phyloP scores from a whole-genome alignment of 2,797 vertebrate species.

The Argya squamiceps region DNA sequence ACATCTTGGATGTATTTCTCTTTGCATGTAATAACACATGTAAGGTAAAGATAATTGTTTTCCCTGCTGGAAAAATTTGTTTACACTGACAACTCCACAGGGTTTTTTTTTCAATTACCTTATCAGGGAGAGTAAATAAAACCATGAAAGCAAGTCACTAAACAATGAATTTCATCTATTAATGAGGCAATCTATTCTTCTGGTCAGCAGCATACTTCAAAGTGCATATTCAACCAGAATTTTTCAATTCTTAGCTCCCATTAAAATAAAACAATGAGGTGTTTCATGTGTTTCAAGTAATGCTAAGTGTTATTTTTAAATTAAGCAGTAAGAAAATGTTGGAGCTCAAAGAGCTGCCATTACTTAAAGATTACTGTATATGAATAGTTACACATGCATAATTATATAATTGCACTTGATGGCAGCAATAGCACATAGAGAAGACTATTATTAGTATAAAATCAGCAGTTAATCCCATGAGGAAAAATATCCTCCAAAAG shows the following conservation, averaged over 20 bases:
- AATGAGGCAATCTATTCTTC: neutral
- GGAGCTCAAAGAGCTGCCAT: neutral
- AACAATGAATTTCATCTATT: neutral
- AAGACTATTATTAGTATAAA: constrained; percentile 52
- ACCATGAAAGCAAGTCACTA: neutral
- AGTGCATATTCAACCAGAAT: neutral
- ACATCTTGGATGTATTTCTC: neutral
- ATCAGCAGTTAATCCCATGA: neutral
- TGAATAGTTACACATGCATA: constrained; percentile 41
- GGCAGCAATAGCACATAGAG: constrained; percentile 65
- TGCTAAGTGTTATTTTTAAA: constrained; percentile 1
- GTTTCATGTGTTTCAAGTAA: neutral
- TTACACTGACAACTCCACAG: neutral
- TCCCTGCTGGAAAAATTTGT: neutral
- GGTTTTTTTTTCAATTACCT: neutral
- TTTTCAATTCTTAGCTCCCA: neutral
- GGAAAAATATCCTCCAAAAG: constrained; percentile 1
- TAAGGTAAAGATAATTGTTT: neutral
- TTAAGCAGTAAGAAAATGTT: neutral
- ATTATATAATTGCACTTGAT: constrained; percentile 73
- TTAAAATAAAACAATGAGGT: neutral
- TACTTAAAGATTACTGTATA: constrained; percentile 33
- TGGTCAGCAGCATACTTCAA: neutral
- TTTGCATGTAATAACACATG: neutral
- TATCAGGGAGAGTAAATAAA: neutral